Evolutionary conservation across 2,797 vertebrate species (phyloP), one percentile per base, ranked within the genome.

Genomic region (Sebastes taczanowskii): DNA sequence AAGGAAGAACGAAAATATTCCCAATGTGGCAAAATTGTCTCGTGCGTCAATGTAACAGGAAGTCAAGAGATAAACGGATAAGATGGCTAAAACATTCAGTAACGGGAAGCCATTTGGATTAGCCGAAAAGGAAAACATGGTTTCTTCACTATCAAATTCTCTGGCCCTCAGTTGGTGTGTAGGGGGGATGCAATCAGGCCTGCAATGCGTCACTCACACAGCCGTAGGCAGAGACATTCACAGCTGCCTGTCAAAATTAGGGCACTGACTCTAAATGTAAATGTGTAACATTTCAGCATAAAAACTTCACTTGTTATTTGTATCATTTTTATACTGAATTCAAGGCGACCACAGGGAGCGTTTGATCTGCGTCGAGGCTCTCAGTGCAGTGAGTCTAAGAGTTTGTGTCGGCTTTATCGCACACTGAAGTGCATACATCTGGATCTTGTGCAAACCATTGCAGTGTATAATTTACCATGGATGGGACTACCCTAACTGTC

Each of bases 161-260:
- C 58, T 80, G 38, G 35, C 67, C 60, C 61, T 82, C 32, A 56
- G 68, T 75, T 65, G 74, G 70, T 71, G 53, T 62, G 80, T 80
- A 5, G 64, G 18, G 69, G 80, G 81, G 74, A 84, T 81, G 86
- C 71, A 76, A 81, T 84, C 83, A 80, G 76, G 82, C 77, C 88
- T 88, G 89, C 85, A 87, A 85, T 92, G 91, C 82, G 73, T 90
- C 91, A 85, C 71, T 89, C 76, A 85, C 77, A 75, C 69, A 87
- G 88, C 85, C 10, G 46, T 63, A 80, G 86, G 89, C 81, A 81
- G 61, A 82, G 38, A 78, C 80, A 67, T 74, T 88, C 88, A 89
- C 89, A 90, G 86, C 84, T 86, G 88, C 77, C 90, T 86, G 82
- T 92, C 88, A 91, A 80, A 83, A 90, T 89, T 80, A 86, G 79